phyloP scores from a whole-genome alignment of 2,797 vertebrate species.

The Pseudochromis fuscus region DNA sequence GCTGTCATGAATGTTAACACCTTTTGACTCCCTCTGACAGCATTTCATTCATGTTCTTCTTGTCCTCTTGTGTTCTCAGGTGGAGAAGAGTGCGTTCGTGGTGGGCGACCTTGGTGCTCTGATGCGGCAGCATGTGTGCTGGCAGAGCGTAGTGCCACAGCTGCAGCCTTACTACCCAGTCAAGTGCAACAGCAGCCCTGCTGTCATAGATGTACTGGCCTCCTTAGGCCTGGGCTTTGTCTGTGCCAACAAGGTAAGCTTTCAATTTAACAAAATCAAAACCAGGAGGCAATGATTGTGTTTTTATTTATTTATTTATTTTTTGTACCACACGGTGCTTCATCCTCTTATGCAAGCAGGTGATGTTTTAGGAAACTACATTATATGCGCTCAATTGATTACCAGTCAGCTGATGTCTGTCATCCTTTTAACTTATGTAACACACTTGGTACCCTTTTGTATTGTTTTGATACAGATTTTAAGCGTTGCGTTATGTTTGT shows the following conservation, averaged over 20 bases:
- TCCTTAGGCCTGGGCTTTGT: slow-evolving; percentile 94
- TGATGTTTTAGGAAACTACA: slow-evolving; percentile 49
- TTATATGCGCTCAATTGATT: slow-evolving; percentile 60
- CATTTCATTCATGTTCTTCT: neutral
- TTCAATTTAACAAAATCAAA: neutral
- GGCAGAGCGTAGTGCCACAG: slow-evolving; percentile 90
- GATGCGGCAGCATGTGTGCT: slow-evolving; percentile 92
- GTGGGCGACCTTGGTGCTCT: slow-evolving; percentile 96
- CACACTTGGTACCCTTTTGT: slow-evolving; percentile 9
- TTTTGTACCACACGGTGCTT: slow-evolving; percentile 13
- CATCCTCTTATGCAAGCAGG: slow-evolving; percentile 57
- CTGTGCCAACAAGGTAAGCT: slow-evolving; percentile 93
- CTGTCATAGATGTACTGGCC: slow-evolving; percentile 93
- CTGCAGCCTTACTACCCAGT: slow-evolving; percentile 95
- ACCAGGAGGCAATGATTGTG: neutral
- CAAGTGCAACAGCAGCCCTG: slow-evolving; percentile 93
- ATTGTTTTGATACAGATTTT: slow-evolving; percentile 36
- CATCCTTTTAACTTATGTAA: slow-evolving; percentile 46
- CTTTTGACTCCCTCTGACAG: neutral
- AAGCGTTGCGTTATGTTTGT: neutral
- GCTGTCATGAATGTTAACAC: too few relatives aligned
- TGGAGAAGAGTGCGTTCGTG: slow-evolving; percentile 95
- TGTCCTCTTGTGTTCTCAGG: slow-evolving; percentile 76
- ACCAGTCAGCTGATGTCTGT: slow-evolving; percentile 35
- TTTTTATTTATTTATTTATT: slow-evolving; percentile 15